Percentiles rank a stretch among this genome's conserved stretches.
Conservation (phyloP, 2,113 vertebrate species). For the Amphilophus citrinellus region DNA sequence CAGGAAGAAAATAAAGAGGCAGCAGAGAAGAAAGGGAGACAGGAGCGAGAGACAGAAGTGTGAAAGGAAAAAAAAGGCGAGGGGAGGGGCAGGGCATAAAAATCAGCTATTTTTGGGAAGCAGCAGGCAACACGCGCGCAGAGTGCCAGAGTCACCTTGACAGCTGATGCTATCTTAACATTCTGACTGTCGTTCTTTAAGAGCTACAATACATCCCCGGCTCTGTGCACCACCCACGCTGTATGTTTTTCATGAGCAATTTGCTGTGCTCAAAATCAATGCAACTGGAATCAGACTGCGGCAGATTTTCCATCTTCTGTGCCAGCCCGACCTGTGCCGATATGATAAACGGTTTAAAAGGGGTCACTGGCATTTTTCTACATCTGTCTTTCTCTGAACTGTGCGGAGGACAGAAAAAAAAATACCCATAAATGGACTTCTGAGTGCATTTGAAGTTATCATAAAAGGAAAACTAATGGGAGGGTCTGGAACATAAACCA, state of each 20-base stretch:
- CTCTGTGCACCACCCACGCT: slow-evolving; percentile 71
- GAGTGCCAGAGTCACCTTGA: slow-evolving; percentile 81
- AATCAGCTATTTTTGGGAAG: slow-evolving; percentile 79
- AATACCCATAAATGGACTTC: background rate
- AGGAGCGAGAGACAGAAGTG: slow-evolving; percentile 64
- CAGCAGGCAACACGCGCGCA: slow-evolving; percentile 73
- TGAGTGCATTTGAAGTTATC: slow-evolving; percentile 9
- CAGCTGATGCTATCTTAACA: slow-evolving; percentile 81
- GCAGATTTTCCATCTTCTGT: slow-evolving; percentile 70
- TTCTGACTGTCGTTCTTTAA: slow-evolving; percentile 75
- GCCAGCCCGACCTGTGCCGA: slow-evolving; percentile 58
- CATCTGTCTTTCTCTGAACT: slow-evolving; percentile 27
- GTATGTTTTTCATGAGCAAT: slow-evolving; percentile 73
- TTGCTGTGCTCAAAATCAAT: slow-evolving; percentile 78
- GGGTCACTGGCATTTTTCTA: slow-evolving; percentile 59
- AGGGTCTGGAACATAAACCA: background rate
- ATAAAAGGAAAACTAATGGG: background rate
- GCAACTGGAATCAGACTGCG: slow-evolving; percentile 76
- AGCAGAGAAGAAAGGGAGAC: slow-evolving; percentile 70
- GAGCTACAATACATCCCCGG: slow-evolving; percentile 60
- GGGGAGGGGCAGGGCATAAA: slow-evolving; percentile 72
- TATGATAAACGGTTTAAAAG: slow-evolving; percentile 63
- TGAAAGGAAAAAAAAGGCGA: slow-evolving; percentile 61
- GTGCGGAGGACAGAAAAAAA: slow-evolving; percentile 1
- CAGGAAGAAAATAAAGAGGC: slow-evolving; percentile 59